A percentile compares a stretch with the other conserved stretches of the same genome.
phyloP scores from a whole-genome alignment of 2,797 vertebrate genomes.

The Peromyscus attwateri region DNA sequence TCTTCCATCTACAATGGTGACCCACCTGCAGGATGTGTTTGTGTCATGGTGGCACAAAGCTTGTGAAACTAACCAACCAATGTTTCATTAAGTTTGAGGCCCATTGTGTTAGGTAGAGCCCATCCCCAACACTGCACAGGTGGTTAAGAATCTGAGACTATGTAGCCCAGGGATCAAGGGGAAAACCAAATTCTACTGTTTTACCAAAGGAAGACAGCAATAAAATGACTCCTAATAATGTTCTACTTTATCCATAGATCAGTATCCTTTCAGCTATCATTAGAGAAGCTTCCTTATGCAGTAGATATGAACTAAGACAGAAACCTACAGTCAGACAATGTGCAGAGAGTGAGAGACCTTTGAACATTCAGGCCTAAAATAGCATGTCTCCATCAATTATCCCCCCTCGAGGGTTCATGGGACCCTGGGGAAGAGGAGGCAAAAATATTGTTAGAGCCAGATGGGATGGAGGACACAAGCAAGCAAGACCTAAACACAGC shows the following conservation, averaged over 20 bases:
- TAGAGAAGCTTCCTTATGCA: background rate
- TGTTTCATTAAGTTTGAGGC: background rate
- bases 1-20: background rate
- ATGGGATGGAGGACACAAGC: too few species aligned
- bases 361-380: background rate
- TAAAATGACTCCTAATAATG: background rate
- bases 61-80: background rate
- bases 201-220: background rate
- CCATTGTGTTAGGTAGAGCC: background rate
- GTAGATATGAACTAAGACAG: background rate
- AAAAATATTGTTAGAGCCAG: background rate
- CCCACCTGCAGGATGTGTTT: fast-evolving
- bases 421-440: background rate
- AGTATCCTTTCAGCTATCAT: background rate
- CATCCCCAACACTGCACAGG: too few species aligned
- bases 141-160: background rate
- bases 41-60: background rate
- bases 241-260: background rate
- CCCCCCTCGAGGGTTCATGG: background rate
- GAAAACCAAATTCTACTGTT: background rate
- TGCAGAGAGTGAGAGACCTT: background rate
- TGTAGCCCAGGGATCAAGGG: background rate
- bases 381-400: background rate
- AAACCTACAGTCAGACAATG: background rate
- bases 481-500: background rate